phyloP scores from a whole-genome alignment of 1,140 invertebrate genomes.

The Drosophila sucinea region DNA sequence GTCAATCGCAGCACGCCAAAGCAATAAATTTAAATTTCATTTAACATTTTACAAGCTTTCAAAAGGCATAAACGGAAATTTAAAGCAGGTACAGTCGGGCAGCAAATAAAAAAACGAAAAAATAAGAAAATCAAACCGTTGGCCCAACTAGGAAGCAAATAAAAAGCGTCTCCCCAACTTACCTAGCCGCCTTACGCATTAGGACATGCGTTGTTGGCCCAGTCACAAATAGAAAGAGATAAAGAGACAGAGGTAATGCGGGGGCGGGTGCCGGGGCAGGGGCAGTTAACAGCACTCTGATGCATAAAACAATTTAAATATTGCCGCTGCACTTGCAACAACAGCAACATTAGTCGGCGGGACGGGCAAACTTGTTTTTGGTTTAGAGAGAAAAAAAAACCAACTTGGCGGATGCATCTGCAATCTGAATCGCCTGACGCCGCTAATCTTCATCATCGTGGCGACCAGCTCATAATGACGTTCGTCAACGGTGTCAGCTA shows the following conservation, averaged over 20 bases:
- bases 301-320: conserved; percentile 82
- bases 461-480: conserved; percentile 55
- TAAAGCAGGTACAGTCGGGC: conserved; percentile 60
- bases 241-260: background rate
- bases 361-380: conserved; percentile 59
- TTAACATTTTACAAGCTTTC: conserved; percentile 81
- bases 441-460: conserved; percentile 77
- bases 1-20: conserved; percentile 66
- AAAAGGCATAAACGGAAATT: conserved; percentile 80
- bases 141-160: conserved; percentile 75
- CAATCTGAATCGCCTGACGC: conserved; percentile 73
- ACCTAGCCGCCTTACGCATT: conserved; percentile 62
- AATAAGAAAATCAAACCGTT: conserved; percentile 41
- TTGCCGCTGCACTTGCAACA: conserved; percentile 78
- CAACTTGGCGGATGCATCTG: conserved; percentile 68
- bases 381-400: conserved; percentile 16
- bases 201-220: conserved; percentile 74
- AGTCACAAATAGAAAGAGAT: conserved; percentile 15
- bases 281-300: conserved; percentile 68
- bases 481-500: conserved; percentile 80
- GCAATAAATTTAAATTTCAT: conserved; percentile 81
- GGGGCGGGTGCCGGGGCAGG: background rate
- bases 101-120: conserved; percentile 16
- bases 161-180: conserved; percentile 42
- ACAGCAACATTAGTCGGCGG: conserved; percentile 12